phyloP scores from a whole-genome alignment of 1,140 invertebrate genomes.

The Aphis craccivora region DNA sequence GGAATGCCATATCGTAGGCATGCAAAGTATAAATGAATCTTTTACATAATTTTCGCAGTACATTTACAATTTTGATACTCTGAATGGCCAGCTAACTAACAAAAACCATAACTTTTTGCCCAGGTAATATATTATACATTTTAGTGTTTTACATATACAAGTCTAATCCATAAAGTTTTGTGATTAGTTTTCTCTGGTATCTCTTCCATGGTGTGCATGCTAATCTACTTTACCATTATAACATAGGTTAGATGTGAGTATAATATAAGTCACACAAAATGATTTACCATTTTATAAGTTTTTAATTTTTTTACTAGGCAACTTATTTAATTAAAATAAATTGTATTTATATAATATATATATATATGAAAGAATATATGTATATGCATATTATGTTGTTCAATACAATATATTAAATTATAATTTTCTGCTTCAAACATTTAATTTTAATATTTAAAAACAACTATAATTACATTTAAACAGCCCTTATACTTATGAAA shows the following conservation, averaged over 20 bases:
- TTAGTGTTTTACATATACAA: conserved; percentile 16
- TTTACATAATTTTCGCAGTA: not conserved
- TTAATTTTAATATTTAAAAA: not conserved
- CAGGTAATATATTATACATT: conserved; percentile 19
- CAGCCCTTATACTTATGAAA: not conserved
- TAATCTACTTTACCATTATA: not conserved
- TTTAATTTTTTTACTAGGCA: not conserved
- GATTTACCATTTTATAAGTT: conserved; percentile 22
- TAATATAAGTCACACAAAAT: not conserved
- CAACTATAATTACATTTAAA: not conserved
- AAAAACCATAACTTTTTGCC: conserved; percentile 36
- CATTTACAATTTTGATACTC: not conserved
- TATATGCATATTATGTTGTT: no score
- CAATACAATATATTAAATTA: no score
- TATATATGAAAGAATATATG: no score
- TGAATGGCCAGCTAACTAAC: conserved; percentile 14
- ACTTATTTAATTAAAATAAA: not conserved
- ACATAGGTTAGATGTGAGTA: not conserved
- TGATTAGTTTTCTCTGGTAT: conserved; percentile 48
- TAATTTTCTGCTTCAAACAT: not conserved
- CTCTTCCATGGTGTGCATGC: not conserved
- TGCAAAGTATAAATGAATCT: not conserved
- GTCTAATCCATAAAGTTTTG: conserved; percentile 41
- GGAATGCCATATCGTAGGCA: not conserved
- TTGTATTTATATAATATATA: not conserved